Percentiles rank a stretch among this genome's conserved stretches.
Conservation (phyloP, 2,113 vertebrate species). For the Prochilodus magdalenae region DNA sequence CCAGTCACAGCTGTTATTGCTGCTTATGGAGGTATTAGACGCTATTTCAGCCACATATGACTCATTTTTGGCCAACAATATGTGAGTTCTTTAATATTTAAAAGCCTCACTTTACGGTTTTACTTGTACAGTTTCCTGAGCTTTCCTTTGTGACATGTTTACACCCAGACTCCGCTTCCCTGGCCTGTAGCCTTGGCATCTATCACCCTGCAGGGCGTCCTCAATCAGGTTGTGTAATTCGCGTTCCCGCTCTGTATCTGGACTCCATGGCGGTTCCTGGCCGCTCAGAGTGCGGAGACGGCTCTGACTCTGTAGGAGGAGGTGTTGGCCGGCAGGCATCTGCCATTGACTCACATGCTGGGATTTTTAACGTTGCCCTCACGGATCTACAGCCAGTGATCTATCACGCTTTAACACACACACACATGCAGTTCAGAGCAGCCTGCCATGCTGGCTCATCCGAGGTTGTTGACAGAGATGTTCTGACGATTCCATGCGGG, state of each 20-base stretch:
- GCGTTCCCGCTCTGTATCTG: neutral
- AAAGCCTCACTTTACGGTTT: neutral
- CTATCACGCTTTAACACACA: slow-evolving; percentile 20
- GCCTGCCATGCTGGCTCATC: neutral
- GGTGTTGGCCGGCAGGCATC: slow-evolving; percentile 38
- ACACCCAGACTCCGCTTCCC: neutral
- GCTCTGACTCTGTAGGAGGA: slow-evolving; percentile 5
- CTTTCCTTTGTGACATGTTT: neutral
- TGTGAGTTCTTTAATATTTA: too few relatives aligned
- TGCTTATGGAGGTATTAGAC: too few relatives aligned
- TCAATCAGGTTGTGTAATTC: neutral
- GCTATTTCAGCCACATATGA: too few relatives aligned
- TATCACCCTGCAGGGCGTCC: neutral
- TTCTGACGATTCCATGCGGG: neutral
- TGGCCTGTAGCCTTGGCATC: neutral
- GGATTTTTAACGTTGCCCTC: slow-evolving; percentile 23
- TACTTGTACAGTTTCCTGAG: neutral
- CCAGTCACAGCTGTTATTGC: too few relatives aligned
- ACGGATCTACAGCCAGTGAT: slow-evolving; percentile 1
- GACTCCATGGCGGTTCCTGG: neutral
- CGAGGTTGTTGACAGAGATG: neutral
- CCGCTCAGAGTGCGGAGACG: neutral
- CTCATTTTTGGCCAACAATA: too few relatives aligned
- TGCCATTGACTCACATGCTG: slow-evolving; percentile 34
- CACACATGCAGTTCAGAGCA: slow-evolving; percentile 16